Conservation (phyloP, 2,113 vertebrate species). For the Dasypus novemcinctus region DNA sequence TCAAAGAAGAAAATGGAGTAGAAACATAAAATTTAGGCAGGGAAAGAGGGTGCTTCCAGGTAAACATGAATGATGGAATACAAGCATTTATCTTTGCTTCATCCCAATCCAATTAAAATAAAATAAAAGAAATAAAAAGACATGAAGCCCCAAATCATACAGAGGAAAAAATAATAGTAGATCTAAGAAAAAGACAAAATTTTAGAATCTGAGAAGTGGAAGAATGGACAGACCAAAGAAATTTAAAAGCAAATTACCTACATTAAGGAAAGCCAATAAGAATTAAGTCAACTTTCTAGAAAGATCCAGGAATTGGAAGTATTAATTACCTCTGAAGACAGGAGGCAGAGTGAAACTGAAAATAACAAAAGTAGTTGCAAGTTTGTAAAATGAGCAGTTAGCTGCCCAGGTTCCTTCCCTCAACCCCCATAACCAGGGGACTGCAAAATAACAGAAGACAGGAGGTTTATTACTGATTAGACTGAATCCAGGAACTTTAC, state of each 20-base stretch:
- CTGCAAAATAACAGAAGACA: no score
- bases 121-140: conserved; percentile 1
- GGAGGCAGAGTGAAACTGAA: neutral
- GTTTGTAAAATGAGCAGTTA: no score
- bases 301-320: neutral
- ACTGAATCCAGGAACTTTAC: no score
- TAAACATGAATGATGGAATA: neutral
- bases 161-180: neutral
- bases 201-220: neutral
- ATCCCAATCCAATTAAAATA: neutral
- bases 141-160: neutral
- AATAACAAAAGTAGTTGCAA: neutral
- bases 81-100: neutral
- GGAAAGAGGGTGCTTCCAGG: neutral
- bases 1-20: conserved; percentile 22
- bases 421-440: no score
- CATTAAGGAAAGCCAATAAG: neutral
- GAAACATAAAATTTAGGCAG: conserved; percentile 16
- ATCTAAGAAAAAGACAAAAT: neutral
- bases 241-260: neutral
- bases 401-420: no score
- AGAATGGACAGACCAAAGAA: neutral
- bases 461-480: no score
- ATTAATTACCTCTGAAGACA: neutral
- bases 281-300: neutral